Percentiles rank a stretch among this genome's conserved stretches.
phyloP scores from a whole-genome alignment of 2,113 vertebrate genomes.

The Gymnarchus niloticus region DNA sequence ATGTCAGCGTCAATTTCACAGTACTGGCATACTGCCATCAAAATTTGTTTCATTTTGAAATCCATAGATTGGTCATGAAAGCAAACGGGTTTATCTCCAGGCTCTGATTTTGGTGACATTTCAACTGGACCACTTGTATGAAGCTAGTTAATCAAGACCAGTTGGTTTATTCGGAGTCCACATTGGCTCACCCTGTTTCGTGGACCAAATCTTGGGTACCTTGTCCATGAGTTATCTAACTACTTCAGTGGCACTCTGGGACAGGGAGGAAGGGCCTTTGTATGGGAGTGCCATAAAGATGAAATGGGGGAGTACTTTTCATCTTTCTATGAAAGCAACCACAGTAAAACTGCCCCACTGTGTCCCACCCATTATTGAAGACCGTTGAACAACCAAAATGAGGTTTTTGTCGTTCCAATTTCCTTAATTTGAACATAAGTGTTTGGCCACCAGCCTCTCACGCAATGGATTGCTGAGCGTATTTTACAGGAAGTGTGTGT shows the following conservation, averaged over 20 bases:
- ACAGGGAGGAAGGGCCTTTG: background rate
- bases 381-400: background rate
- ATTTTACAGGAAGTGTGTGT: background rate
- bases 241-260: background rate
- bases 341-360: background rate
- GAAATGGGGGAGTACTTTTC: background rate
- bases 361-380: background rate
- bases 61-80: background rate
- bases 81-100: background rate
- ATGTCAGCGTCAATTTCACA: background rate
- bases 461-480: background rate
- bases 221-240: background rate
- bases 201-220: constrained; percentile 16
- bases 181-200: background rate
- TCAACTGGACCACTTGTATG: background rate
- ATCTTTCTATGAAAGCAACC: background rate
- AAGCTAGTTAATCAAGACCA: background rate
- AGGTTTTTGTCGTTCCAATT: background rate
- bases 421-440: background rate
- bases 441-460: background rate
- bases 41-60: background rate
- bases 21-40: background rate
- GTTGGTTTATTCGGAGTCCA: background rate
- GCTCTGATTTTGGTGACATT: background rate
- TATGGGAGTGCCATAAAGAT: constrained; percentile 13